A percentile compares a stretch with the other conserved stretches of the same genome.
phyloP scores from a whole-genome alignment of 2,113 vertebrate genomes.

The Thryonomys swinderianus region DNA sequence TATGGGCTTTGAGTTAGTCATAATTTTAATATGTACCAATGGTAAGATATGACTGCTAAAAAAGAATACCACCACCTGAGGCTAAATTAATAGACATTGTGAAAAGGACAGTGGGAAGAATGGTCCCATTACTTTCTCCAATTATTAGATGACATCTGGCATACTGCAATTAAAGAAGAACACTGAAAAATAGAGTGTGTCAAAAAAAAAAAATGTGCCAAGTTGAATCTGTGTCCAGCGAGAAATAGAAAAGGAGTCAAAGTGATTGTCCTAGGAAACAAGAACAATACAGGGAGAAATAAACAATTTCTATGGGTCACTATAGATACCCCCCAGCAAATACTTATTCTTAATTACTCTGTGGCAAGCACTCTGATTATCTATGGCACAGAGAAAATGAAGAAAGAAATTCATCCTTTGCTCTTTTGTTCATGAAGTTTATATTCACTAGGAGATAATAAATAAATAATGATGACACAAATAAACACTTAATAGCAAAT shows the following conservation, averaged over 20 bases:
- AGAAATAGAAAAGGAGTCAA: background rate
- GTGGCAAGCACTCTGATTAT: background rate
- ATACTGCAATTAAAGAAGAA: constrained; percentile 23
- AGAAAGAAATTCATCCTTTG: background rate
- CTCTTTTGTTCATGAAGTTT: constrained; percentile 34
- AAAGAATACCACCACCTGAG: constrained; percentile 15
- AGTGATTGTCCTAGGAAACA: background rate
- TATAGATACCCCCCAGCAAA: background rate
- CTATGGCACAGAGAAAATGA: background rate
- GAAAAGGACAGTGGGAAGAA: constrained; percentile 26
- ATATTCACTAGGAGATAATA: background rate
- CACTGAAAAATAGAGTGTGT: background rate
- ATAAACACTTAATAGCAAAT: background rate
- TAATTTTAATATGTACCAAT: constrained; percentile 3
- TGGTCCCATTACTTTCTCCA: background rate
- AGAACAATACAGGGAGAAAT: background rate
- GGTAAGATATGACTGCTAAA: background rate
- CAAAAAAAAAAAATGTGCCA: background rate
- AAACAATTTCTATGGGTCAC: background rate
- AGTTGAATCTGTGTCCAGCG: background rate
- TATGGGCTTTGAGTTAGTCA: constrained; percentile 45
- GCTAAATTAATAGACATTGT: constrained; percentile 39
- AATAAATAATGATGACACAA: constrained; percentile 36
- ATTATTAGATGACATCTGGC: constrained; percentile 17
- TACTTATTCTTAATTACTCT: background rate